Percentiles rank a stretch among this genome's conserved stretches.
Evolutionary conservation across 2,888 invertebrate genomes (phyloP).

Genomic region (Euproctis similis): DNA sequence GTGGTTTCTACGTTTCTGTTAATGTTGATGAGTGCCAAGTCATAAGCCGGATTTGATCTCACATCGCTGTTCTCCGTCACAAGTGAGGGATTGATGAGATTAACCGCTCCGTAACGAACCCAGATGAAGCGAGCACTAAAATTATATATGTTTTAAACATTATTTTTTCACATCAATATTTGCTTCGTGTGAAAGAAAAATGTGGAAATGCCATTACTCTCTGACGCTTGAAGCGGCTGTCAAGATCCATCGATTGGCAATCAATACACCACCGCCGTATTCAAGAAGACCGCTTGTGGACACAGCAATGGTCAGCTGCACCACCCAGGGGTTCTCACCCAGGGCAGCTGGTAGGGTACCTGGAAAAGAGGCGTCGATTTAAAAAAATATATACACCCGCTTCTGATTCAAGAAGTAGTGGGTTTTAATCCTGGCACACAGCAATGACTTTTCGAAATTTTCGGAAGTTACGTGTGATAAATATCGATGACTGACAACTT

Average conservation of each 20-base stretch:
- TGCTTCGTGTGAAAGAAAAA: no score
- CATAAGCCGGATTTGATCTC: conserved; percentile 11
- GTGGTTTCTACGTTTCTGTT: conserved; percentile 29
- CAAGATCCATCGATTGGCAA: conserved; percentile 37
- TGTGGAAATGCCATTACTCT: not conserved
- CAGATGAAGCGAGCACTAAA: conserved; percentile 47
- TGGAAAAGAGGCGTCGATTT: no score
- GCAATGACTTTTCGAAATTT: no score
- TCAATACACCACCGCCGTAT: conserved; percentile 42
- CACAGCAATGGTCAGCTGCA: conserved; percentile 49
- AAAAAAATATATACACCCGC: not conserved
- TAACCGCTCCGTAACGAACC: conserved; percentile 40
- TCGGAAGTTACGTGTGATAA: no score
- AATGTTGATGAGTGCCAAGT: conserved; percentile 34
- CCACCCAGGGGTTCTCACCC: conserved; percentile 46
- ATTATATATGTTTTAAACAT: not conserved
- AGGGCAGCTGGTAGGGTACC: no score
- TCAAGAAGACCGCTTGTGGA: conserved; percentile 31
- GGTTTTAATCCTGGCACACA: no score
- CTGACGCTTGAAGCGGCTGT: conserved; percentile 32
- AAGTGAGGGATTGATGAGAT: conserved; percentile 37
- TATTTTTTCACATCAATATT: not conserved
- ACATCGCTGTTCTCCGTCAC: conserved; percentile 37
- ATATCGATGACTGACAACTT: no score
- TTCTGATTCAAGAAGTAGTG: no score